Evolutionary conservation across 1,140 invertebrate species (phyloP).

Genomic region (Scaptomyza hsui): DNA sequence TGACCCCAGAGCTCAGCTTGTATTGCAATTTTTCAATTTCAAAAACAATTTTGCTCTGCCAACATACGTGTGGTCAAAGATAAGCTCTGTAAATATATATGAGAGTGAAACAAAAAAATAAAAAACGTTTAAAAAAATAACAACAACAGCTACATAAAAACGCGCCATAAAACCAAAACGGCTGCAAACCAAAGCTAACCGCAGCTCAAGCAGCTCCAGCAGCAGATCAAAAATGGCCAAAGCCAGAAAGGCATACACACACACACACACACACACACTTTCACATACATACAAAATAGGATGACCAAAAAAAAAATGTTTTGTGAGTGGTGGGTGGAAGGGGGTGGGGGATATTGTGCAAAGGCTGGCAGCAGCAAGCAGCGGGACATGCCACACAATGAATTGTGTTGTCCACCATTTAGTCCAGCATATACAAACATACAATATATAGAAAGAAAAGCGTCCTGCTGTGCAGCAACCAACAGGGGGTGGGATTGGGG

Average conservation of each 20-base stretch:
- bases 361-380: constrained; percentile 52
- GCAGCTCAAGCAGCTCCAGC: constrained; percentile 79
- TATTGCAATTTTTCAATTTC: constrained; percentile 82
- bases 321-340: constrained; percentile 6
- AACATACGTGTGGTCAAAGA: constrained; percentile 82
- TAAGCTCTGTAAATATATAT: constrained; percentile 76
- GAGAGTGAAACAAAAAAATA: constrained; percentile 36
- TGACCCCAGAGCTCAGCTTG: constrained; percentile 64
- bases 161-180: constrained; percentile 64
- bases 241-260: constrained; percentile 65
- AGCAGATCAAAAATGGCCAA: constrained; percentile 72
- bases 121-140: constrained; percentile 38
- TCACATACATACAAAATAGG: constrained; percentile 22
- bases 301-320: constrained; percentile 70
- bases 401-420: constrained; percentile 80
- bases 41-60: constrained; percentile 81
- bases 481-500: background rate
- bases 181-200: constrained; percentile 73
- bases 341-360: constrained; percentile 24
- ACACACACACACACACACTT: constrained; percentile 1
- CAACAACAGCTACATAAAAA: constrained; percentile 21
- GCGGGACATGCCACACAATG: constrained; percentile 76
- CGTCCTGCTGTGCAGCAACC: constrained; percentile 17
- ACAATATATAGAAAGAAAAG: constrained; percentile 15
- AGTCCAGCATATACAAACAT: constrained; percentile 52